Percentiles rank a stretch among this genome's conserved stretches.
Conservation (phyloP, 2,113 vertebrate genomes). For the Macrotus californicus region DNA sequence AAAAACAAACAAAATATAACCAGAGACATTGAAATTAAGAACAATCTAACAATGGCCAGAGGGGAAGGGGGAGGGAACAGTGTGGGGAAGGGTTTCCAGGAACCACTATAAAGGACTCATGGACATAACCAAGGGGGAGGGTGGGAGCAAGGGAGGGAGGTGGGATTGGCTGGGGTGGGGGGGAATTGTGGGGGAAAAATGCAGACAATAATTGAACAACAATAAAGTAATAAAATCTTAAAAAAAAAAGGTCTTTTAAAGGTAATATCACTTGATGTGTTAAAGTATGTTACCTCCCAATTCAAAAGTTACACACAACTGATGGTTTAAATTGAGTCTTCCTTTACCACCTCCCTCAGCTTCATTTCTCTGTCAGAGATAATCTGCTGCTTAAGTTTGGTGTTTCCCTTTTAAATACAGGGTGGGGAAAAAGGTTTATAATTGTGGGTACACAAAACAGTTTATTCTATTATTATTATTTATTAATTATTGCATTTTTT, state of each 20-base stretch:
- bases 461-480: not conserved
- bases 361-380: not conserved
- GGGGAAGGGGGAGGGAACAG: too few relatives aligned
- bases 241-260: slow-evolving; percentile 21
- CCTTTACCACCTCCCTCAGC: not conserved
- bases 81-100: too few relatives aligned
- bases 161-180: too few relatives aligned
- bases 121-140: too few relatives aligned
- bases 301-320: not conserved
- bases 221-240: too few relatives aligned
- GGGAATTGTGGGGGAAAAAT: too few relatives aligned
- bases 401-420: not conserved
- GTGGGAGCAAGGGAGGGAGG: too few relatives aligned
- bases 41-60: too few relatives aligned
- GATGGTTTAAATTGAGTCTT: slow-evolving; percentile 26
- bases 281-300: not conserved
- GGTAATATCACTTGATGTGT: not conserved
- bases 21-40: too few relatives aligned
- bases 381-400: not conserved
- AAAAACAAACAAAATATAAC: too few relatives aligned
- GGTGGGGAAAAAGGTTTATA: not conserved
- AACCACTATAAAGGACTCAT: too few relatives aligned
- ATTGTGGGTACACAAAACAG: not conserved
- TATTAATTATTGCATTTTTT: not conserved
- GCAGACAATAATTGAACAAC: too few relatives aligned